Percentiles rank a stretch among this genome's conserved stretches.
Conservation (phyloP, 1,140 invertebrate species). For the Temnothorax longispinosus region DNA sequence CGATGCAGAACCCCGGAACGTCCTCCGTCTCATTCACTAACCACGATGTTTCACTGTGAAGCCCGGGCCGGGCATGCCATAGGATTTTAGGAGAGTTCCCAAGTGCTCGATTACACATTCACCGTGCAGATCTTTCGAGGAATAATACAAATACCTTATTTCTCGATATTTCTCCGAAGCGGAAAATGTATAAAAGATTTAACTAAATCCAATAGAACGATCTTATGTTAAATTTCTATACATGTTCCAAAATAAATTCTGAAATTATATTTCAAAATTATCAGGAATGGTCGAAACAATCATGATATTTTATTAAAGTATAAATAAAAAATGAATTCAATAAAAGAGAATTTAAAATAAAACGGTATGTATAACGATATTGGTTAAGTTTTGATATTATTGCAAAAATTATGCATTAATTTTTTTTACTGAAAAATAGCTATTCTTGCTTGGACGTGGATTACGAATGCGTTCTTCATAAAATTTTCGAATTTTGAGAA, state of each 20-base stretch:
- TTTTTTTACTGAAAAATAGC: neutral
- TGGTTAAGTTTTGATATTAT: neutral
- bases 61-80: neutral
- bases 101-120: slow-evolving; percentile 14
- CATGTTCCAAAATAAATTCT: neutral
- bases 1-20: slow-evolving; percentile 31
- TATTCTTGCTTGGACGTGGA: neutral
- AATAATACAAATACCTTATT: neutral
- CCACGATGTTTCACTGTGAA: slow-evolving; percentile 13
- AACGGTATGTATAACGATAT: neutral
- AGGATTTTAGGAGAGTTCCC: slow-evolving; percentile 14
- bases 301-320: neutral
- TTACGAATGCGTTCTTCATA: neutral
- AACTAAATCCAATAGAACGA: neutral
- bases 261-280: neutral
- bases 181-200: neutral
- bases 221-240: neutral
- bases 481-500: neutral
- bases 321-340: neutral
- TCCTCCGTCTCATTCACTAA: neutral
- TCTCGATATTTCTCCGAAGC: neutral
- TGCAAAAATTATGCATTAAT: neutral
- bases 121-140: neutral
- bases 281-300: neutral
- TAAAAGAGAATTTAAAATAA: neutral